Conservation (phyloP, 2,113 vertebrate genomes). For the Bostrychus sinensis region DNA sequence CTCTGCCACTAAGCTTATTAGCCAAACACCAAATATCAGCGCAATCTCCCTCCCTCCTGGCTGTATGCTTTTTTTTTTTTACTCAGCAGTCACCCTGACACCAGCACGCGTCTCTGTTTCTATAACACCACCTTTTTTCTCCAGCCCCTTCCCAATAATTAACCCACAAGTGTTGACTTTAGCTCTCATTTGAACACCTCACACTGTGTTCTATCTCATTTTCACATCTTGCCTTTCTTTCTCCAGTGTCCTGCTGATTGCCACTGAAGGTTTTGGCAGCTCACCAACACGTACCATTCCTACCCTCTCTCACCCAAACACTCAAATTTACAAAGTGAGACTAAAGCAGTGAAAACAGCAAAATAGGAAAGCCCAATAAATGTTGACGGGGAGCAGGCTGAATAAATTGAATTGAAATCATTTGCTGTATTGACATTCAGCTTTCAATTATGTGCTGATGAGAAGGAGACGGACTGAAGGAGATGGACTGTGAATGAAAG, state of each 20-base stretch:
- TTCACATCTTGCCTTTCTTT: conserved; percentile 26
- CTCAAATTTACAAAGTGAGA: conserved; percentile 50
- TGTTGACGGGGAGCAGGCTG: conserved; percentile 56
- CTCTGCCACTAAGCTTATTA: conserved; percentile 78
- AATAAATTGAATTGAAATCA: conserved; percentile 71
- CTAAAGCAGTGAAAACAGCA: conserved; percentile 37
- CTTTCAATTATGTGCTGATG: conserved; percentile 70
- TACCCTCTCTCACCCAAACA: conserved; percentile 5
- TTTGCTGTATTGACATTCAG: conserved; percentile 69
- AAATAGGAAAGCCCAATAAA: conserved; percentile 28
- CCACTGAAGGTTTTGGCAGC: conserved; percentile 56
- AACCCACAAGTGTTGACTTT: conserved; percentile 28
- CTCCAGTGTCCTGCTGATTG: conserved; percentile 53
- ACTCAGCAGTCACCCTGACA: neutral
- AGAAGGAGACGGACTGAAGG: conserved; percentile 41
- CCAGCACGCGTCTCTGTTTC: conserved; percentile 3
- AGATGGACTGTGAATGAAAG: conserved; percentile 24
- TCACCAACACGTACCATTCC: conserved; percentile 55
- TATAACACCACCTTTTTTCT: neutral
- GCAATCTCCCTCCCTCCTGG: conserved; percentile 61
- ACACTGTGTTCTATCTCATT: conserved; percentile 41
- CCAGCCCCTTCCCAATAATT: neutral
- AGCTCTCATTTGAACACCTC: conserved; percentile 33
- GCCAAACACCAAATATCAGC: conserved; percentile 77
- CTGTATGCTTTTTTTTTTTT: conserved; percentile 1